phyloP scores from a whole-genome alignment of 92 coral and sea anemone species.

The Epizoanthus scotinus region DNA sequence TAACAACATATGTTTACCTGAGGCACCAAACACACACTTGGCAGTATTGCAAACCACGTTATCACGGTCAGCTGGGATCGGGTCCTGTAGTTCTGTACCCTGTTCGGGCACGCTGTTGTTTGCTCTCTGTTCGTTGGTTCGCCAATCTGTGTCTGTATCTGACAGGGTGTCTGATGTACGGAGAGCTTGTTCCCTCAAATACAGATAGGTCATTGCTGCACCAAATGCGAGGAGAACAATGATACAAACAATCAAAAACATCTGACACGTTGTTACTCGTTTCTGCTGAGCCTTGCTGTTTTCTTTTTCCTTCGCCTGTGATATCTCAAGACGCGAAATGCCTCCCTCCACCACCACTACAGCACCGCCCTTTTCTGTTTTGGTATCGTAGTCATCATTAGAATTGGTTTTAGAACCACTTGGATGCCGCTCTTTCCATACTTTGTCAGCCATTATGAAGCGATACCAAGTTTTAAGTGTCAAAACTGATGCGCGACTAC shows the following conservation, averaged over 20 bases:
- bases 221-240: constrained; percentile 1
- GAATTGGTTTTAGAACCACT: too few relatives aligned
- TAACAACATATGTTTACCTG: neutral
- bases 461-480: too few relatives aligned
- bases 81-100: neutral
- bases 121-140: neutral
- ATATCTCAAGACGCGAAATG: too few relatives aligned
- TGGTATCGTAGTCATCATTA: too few relatives aligned
- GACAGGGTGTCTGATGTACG: neutral
- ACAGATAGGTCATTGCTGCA: constrained; percentile 2
- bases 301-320: too few relatives aligned
- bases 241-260: neutral
- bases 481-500: too few relatives aligned
- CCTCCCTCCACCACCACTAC: too few relatives aligned
- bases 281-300: too few relatives aligned
- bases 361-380: too few relatives aligned
- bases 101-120: neutral
- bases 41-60: neutral
- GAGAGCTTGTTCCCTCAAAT: neutral
- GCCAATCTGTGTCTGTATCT: neutral
- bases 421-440: too few relatives aligned
- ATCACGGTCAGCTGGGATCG: neutral
- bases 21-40: neutral
- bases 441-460: too few relatives aligned
- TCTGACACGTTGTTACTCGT: neutral